Conservation (phyloP, 2,888 invertebrate genomes). For the Laothoe populi region DNA sequence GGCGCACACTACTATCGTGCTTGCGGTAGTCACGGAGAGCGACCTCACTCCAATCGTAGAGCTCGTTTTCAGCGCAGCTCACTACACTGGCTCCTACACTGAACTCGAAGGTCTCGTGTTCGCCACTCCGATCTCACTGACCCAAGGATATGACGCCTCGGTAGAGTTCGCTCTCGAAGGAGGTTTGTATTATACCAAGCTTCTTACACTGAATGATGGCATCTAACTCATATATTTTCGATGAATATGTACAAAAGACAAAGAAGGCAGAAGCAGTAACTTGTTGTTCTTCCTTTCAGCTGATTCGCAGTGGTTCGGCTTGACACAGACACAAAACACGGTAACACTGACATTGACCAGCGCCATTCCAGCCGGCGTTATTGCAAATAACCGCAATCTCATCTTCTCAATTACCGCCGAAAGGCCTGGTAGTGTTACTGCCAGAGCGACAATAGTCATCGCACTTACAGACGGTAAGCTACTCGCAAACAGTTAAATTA, state of each 20-base stretch:
- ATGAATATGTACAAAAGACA: no score
- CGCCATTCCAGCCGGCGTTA: slow-evolving; percentile 12
- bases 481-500: background rate
- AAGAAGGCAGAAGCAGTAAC: background rate
- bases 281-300: background rate
- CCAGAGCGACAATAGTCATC: slow-evolving; percentile 17
- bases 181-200: background rate
- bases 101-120: slow-evolving; percentile 34
- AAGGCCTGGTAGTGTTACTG: background rate
- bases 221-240: background rate
- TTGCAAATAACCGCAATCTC: slow-evolving; percentile 8
- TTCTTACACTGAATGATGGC: background rate
- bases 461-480: slow-evolving; percentile 2
- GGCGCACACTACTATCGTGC: slow-evolving; percentile 31
- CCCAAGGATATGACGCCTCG: slow-evolving; percentile 6
- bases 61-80: slow-evolving; percentile 42
- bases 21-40: slow-evolving; percentile 1
- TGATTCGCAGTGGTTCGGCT: slow-evolving; percentile 13
- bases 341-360: background rate
- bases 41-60: slow-evolving; percentile 18
- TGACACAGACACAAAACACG: background rate
- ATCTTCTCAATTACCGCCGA: slow-evolving; percentile 4
- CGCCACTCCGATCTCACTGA: background rate
- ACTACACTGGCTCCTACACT: slow-evolving; percentile 40
- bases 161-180: slow-evolving; percentile 16